Base-by-base conservation (phyloP, 1,140 invertebrate genomes). In the Drosophila jambulina region DNA sequence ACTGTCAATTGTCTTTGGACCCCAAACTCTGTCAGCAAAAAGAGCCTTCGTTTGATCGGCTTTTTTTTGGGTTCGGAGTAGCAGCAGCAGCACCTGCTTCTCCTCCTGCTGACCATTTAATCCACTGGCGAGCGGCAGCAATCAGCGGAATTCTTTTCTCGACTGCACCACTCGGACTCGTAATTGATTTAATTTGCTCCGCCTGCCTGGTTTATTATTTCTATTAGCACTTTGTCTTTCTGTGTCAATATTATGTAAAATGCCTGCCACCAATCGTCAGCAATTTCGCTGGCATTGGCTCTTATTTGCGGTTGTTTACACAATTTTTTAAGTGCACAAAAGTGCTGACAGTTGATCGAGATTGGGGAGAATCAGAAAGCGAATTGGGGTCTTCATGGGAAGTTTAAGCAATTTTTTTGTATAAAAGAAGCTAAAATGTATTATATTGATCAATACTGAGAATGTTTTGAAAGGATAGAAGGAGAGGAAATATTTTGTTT, bases 141-240 rank as follows among this genome's bases (percentile, higher is more conserved):
- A 87, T 83, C 71, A 80, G 63, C 63, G 57, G 58, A 67, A 87
- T 87, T 83, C 77, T 71, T 68, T 46, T 29, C 70, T 70, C 60
- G 65, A 68, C 57, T 60, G 75, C 46, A 17, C 25, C 7, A 36
- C 9, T 43, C 42, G 25, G 15, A 25, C 63, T 72, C 78, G 67
- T 90, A 85, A 88, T 90, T 90, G 81, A 90, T 90, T 90, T 85
- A 90, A 88, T 88, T 75, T 84, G 75, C 61, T 62, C 45, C 77
- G 69, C 67, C 67, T 70, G 61, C 75, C 64, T 78, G 75, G 72
- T 84, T 88, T 90, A 87, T 87, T 87, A 90, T 90, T 88, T 81
- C 81, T 81, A 75, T 81, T 79, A 79, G 75, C 79, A 86, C 82
- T 86, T 86, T 86, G 82, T 86, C 75, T 80, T 82, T 86, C 71